Evolutionary conservation across 2,797 vertebrate genomes (phyloP).

Genomic region (Vireo griseus): DNA sequence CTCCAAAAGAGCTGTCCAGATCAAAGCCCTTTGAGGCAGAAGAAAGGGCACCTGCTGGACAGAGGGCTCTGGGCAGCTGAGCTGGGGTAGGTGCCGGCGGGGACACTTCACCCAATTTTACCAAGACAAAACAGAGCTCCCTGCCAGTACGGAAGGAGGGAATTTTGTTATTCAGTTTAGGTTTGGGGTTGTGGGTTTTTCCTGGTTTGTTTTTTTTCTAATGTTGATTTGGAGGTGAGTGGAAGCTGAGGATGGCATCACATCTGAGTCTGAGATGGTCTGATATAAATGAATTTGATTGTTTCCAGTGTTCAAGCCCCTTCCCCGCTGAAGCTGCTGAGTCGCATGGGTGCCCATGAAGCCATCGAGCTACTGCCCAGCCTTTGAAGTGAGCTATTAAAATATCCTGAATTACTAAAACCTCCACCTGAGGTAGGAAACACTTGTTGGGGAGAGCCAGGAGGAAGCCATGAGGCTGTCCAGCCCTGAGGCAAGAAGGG

Average conservation of each 20-base stretch:
- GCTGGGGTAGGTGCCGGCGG: background rate
- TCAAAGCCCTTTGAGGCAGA: background rate
- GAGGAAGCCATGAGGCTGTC: background rate
- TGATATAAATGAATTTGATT: background rate
- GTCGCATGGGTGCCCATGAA: accelerated
- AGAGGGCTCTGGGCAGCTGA: background rate
- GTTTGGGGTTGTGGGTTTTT: background rate
- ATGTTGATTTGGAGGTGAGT: background rate
- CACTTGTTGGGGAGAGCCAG: background rate
- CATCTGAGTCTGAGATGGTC: background rate
- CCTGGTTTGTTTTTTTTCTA: background rate
- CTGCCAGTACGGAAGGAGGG: background rate
- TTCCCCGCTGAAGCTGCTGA: background rate
- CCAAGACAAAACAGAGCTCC: background rate
- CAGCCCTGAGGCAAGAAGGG: background rate
- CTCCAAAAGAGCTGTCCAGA: conserved; percentile 7
- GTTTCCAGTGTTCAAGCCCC: background rate
- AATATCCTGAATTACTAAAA: background rate
- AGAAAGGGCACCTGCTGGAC: conserved; percentile 24
- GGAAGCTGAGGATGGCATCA: background rate
- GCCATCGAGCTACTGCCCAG: accelerated
- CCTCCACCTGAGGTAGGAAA: background rate
- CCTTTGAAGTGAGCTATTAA: background rate
- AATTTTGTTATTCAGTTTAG: background rate
- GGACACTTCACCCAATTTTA: background rate